Percentiles rank a stretch among this genome's conserved stretches.
These are phyloP conservation scores for Drosophila mettleri DNA, from an alignment of 2,888 invertebrate species.

Conservation along the genomic window DNA sequence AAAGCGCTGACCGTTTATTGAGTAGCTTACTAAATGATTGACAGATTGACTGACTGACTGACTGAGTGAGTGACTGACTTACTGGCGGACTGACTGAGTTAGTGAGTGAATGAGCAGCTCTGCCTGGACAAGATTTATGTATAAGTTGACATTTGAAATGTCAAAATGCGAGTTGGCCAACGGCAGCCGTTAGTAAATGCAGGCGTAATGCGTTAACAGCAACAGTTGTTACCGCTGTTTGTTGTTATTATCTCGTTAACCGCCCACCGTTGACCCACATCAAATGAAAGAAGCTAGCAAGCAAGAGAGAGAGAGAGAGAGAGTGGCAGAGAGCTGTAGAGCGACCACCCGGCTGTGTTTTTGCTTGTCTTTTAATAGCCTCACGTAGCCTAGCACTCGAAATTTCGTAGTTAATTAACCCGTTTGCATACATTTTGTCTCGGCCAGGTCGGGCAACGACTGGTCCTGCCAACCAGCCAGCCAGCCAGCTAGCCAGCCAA, in stretches of 20 bases:
- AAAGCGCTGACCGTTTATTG: slow-evolving; percentile 53
- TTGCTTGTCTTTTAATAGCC: slow-evolving; percentile 47
- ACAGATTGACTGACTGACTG: slow-evolving; percentile 28
- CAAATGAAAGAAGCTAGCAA: slow-evolving; percentile 36
- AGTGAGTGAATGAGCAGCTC: slow-evolving; percentile 42
- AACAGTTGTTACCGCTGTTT: slow-evolving; percentile 23
- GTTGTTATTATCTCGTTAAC: slow-evolving; percentile 61
- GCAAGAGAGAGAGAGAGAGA: slow-evolving; percentile 15
- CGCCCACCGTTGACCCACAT: slow-evolving; percentile 74
- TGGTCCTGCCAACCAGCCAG: slow-evolving; percentile 46
- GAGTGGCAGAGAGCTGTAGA: slow-evolving; percentile 16
- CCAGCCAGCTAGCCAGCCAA: not conserved
- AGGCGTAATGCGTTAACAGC: slow-evolving; percentile 45
- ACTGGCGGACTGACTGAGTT: slow-evolving; percentile 17
- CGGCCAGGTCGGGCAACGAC: slow-evolving; percentile 29
- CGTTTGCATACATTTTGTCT: slow-evolving; percentile 79
- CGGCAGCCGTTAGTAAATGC: slow-evolving; percentile 33
- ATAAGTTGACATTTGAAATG: slow-evolving; percentile 78
- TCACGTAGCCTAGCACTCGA: slow-evolving; percentile 61
- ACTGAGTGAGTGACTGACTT: slow-evolving; percentile 9
- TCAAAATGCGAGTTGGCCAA: slow-evolving; percentile 61
- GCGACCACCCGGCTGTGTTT: slow-evolving; percentile 64
- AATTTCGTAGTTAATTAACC: slow-evolving; percentile 79
- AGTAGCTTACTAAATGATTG: slow-evolving; percentile 46
- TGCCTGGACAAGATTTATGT: slow-evolving; percentile 54